phyloP scores from a whole-genome alignment of 2,888 invertebrate species.

The Cantharis flavilabris region DNA sequence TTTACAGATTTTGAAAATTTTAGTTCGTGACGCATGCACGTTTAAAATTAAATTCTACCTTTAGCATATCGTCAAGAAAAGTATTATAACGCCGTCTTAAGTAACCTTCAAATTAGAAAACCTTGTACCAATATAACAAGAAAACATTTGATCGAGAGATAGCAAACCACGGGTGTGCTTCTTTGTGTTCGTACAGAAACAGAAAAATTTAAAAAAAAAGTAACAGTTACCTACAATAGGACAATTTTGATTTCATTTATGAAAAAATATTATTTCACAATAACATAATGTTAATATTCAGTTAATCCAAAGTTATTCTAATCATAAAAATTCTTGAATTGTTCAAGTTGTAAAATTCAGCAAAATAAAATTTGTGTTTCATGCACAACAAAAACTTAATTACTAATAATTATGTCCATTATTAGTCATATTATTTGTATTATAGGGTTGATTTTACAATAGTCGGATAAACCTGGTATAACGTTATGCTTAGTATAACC shows the following conservation, averaged over 20 bases:
- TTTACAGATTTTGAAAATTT: conserved; percentile 29
- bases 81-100: background rate
- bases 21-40: conserved; percentile 40
- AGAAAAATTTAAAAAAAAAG: background rate
- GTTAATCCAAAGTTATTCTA: too few relatives aligned
- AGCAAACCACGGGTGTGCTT: background rate
- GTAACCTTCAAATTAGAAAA: background rate
- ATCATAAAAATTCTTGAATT: too few relatives aligned
- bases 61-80: conserved; percentile 38
- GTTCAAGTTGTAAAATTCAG: too few relatives aligned
- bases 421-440: too few relatives aligned
- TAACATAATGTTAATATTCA: too few relatives aligned
- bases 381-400: too few relatives aligned
- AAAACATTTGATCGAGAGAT: background rate
- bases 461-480: too few relatives aligned
- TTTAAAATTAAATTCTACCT: conserved; percentile 29
- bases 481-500: too few relatives aligned
- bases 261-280: too few relatives aligned
- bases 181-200: background rate
- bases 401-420: too few relatives aligned
- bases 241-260: background rate
- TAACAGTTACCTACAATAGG: background rate
- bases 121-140: background rate
- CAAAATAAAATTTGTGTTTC: too few relatives aligned
- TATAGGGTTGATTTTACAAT: too few relatives aligned